phyloP scores from a whole-genome alignment of 2,113 vertebrate genomes.

The Sphyrna mokarran region DNA sequence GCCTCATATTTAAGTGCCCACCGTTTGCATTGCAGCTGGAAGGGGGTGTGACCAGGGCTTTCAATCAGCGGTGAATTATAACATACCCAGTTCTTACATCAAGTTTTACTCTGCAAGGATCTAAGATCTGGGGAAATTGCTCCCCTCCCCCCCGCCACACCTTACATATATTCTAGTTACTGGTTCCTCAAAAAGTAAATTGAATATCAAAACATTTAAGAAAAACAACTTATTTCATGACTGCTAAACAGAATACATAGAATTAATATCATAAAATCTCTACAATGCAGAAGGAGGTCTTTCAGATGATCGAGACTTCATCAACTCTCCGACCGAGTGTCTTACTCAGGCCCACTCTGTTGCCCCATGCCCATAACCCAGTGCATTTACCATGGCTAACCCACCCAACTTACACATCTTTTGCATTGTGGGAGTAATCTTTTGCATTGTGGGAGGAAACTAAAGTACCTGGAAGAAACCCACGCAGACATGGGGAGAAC shows the following conservation, averaged over 20 bases:
- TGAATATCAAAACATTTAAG: neutral
- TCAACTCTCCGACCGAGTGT: too few relatives aligned
- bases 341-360: too few relatives aligned
- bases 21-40: neutral
- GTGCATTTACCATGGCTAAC: too few relatives aligned
- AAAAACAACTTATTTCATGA: neutral
- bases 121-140: neutral
- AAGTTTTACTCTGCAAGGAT: neutral
- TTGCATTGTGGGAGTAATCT: too few relatives aligned
- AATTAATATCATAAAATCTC: neutral
- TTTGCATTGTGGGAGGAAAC: too few relatives aligned
- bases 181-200: neutral
- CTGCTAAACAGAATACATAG: neutral
- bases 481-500: too few relatives aligned
- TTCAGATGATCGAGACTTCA: too few relatives aligned
- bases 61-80: neutral
- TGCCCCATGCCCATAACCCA: too few relatives aligned
- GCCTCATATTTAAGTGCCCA: neutral
- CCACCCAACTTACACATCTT: too few relatives aligned
- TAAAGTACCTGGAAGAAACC: too few relatives aligned
- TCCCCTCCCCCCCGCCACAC: too few relatives aligned
- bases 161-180: neutral
- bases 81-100: neutral
- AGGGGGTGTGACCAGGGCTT: neutral
- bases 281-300: too few relatives aligned